Percentiles rank a stretch among this genome's conserved stretches.
Conservation (phyloP, 2,888 invertebrate genomes). For the Rhingia rostrata region DNA sequence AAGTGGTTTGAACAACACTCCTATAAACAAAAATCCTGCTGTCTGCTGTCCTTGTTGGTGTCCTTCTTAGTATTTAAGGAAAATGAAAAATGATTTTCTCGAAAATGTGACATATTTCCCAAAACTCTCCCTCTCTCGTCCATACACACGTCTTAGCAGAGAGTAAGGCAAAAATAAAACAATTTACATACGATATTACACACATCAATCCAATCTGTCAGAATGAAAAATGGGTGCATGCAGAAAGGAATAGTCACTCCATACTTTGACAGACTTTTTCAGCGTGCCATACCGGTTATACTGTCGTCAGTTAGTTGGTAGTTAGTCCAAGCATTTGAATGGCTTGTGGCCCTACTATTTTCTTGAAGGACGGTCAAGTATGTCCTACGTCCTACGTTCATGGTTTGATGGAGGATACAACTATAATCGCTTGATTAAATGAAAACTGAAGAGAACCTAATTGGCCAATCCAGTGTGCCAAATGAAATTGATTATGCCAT, state of each 20-base stretch:
- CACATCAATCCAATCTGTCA: constrained; percentile 77
- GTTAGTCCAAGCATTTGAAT: constrained; percentile 39
- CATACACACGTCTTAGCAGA: constrained; percentile 14
- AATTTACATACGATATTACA: constrained; percentile 78
- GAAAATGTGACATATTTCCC: constrained; percentile 75
- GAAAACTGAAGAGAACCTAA: constrained; percentile 52
- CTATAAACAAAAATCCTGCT: background rate
- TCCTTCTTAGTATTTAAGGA: constrained; percentile 44
- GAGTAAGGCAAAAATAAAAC: constrained; percentile 74
- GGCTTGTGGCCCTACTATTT: background rate
- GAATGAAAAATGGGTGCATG: constrained; percentile 75
- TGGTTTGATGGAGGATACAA: constrained; percentile 10
- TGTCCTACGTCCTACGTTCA: constrained; percentile 18
- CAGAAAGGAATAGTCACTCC: constrained; percentile 48
- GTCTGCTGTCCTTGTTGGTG: constrained; percentile 21
- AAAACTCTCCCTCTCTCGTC: constrained; percentile 14
- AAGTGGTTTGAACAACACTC: no score
- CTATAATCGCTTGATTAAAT: constrained; percentile 58
- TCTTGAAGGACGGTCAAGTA: constrained; percentile 6
- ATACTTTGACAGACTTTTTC: constrained; percentile 26
- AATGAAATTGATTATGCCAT: constrained; percentile 58
- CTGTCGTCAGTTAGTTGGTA: constrained; percentile 22
- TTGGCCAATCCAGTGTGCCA: constrained; percentile 42
- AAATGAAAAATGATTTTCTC: constrained; percentile 76
- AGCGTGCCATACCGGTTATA: constrained; percentile 15